Conservation (phyloP, 2,113 vertebrate species). For the Camelus dromedarius region DNA sequence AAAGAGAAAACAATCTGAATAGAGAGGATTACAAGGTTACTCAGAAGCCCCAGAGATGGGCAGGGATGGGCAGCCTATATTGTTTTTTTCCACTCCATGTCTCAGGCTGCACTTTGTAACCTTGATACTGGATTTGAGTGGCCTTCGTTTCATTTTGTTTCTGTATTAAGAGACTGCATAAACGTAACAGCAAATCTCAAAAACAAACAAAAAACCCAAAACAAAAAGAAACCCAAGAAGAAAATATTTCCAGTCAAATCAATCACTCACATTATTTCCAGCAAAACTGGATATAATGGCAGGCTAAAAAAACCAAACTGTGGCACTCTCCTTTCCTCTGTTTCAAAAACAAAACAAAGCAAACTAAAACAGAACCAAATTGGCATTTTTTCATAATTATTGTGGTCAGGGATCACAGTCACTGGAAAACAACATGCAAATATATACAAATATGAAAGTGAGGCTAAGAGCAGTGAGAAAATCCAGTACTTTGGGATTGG, state of each 20-base stretch:
- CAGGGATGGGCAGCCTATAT: not conserved
- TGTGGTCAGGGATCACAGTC: not conserved
- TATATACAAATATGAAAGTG: not conserved
- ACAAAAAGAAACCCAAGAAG: constrained; percentile 19
- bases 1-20: not conserved
- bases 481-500: not conserved
- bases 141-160: constrained; percentile 33
- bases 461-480: not conserved
- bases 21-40: not conserved
- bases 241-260: constrained; percentile 38
- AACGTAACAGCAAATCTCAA: constrained; percentile 25
- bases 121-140: not conserved
- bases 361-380: not conserved
- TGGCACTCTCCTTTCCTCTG: not conserved
- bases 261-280: not conserved
- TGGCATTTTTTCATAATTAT: not conserved
- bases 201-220: not conserved
- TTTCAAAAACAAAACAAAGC: constrained; percentile 49
- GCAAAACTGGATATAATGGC: not conserved
- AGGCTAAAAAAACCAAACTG: not conserved
- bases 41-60: not conserved
- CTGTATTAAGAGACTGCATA: constrained; percentile 11
- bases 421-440: constrained; percentile 46
- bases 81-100: not conserved
- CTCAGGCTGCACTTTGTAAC: not conserved